Base-by-base conservation (phyloP, 2,113 vertebrate genomes). In the Anoplopoma fimbria region DNA sequence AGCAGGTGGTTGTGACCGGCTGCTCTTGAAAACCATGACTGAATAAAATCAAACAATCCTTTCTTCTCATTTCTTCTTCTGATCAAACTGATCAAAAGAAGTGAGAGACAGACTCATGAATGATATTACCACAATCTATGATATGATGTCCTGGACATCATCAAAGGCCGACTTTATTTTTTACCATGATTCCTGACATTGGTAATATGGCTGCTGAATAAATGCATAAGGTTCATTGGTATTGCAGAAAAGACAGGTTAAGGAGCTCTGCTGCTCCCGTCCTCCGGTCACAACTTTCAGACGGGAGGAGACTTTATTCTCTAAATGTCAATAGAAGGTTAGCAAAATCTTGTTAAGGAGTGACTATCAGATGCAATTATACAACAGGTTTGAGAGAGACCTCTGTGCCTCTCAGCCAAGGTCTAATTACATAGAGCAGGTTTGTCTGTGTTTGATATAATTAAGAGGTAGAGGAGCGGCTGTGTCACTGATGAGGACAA, bases 401-500 rank as follows among this genome's bases (percentile, higher is more conserved):
- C 82, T 82, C 68, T 64, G 75, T 62, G 79, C 57, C 83, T 81
- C 79, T 87, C 29, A 67, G 77, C 58, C 53, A 23, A 73, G 71
- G 72, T 84, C 85, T 92, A 88, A 91, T 91, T 87, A 88, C 68
- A 74, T 8, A 38, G 68, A 84, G 69, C 70, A 75, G 89, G 73
- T 85, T 84, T 53, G 87, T 65, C 68, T 80, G 63, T 57, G 49
- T 87, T 88, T 62, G 83, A 82, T 74, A 29, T 90, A 85, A 92
- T 88, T 77, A 89, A 88, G 84, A 87, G 81, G 76, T 62, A 76
- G 85, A 84, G 14, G 75, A 89, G 84, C 67, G 84, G 67, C 74
- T 81, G 65, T 58, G 75, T 69, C 45, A 53, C 81, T 83, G 75
- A 90, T 83, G 89, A 90, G 79, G 77, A 82, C 70, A 23, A 45